Conservation (phyloP, 2,888 invertebrate species). For the Alitta virens region DNA sequence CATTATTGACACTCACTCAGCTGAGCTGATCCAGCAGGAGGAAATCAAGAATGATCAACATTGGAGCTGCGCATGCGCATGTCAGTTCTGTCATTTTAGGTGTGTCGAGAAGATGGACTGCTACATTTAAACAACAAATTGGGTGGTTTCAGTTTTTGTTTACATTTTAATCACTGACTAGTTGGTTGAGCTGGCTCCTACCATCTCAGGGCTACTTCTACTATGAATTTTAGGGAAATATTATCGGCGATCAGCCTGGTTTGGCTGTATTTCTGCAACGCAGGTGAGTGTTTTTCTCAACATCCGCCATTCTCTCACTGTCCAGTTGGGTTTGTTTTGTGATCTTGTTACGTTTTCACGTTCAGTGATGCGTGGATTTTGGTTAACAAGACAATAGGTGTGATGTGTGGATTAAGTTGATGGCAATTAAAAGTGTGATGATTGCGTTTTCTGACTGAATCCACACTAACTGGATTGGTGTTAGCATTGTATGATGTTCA, state of each 20-base stretch:
- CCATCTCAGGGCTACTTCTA: constrained; percentile 11
- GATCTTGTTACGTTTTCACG: no score
- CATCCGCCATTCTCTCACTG: background rate
- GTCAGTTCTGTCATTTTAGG: background rate
- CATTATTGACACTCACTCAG: no score
- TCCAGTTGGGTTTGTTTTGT: background rate
- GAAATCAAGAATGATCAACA: no score
- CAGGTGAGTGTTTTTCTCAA: constrained; percentile 8
- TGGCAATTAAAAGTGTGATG: no score
- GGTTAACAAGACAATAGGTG: no score
- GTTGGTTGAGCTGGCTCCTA: background rate
- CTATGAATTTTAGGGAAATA: constrained; percentile 11
- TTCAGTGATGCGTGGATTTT: no score
- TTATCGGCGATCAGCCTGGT: constrained; percentile 8
- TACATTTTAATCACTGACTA: background rate
- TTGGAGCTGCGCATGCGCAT: constrained; percentile 6
- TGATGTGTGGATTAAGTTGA: no score
- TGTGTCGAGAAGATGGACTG: constrained; percentile 6
- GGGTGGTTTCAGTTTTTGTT: background rate
- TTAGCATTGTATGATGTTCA: no score
- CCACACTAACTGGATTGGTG: no score
- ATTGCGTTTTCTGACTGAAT: no score
- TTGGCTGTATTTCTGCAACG: constrained; percentile 10
- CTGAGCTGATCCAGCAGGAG: no score
- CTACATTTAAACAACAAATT: background rate